Percentiles rank a stretch among this genome's conserved stretches.
Conservation (phyloP, 2,113 vertebrate species). For the Pseudonaja textilis region DNA sequence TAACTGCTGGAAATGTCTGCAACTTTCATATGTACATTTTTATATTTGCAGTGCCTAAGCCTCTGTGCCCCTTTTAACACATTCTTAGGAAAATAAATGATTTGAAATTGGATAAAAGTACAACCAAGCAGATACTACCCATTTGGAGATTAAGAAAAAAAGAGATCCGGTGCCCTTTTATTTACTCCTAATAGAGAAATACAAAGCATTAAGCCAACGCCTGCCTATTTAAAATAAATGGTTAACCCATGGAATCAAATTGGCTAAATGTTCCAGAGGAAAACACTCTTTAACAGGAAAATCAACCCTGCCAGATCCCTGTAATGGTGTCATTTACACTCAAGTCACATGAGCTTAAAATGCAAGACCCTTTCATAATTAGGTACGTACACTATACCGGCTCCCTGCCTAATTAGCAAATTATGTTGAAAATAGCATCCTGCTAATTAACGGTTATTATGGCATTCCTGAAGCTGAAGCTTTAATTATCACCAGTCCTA, state of each 20-base stretch:
- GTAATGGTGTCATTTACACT: conserved; percentile 92
- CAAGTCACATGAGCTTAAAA: conserved; percentile 87
- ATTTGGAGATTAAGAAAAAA: conserved; percentile 41
- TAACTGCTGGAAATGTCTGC: conserved; percentile 47
- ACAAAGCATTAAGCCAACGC: background rate
- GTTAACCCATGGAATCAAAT: conserved; percentile 43
- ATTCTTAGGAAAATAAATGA: background rate
- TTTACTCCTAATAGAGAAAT: conserved; percentile 11
- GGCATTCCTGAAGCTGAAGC: conserved; percentile 97
- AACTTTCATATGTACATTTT: conserved; percentile 35
- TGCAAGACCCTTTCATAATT: conserved; percentile 88
- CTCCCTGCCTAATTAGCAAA: conserved; percentile 97
- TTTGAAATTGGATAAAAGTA: background rate
- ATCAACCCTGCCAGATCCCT: conserved; percentile 67
- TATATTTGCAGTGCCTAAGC: conserved; percentile 51
- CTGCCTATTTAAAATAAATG: conserved; percentile 29
- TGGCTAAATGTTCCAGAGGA: conserved; percentile 65
- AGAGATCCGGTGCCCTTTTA: conserved; percentile 47
- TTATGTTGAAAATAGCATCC: conserved; percentile 98
- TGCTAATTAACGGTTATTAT: conserved; percentile 99
- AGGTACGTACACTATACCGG: conserved; percentile 86
- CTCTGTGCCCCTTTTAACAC: conserved; percentile 34
- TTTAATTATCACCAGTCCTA: conserved; percentile 96
- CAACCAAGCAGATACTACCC: background rate
- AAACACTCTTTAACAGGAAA: conserved; percentile 70